phyloP scores from a whole-genome alignment of 2,113 vertebrate species.

The Gambusia affinis region DNA sequence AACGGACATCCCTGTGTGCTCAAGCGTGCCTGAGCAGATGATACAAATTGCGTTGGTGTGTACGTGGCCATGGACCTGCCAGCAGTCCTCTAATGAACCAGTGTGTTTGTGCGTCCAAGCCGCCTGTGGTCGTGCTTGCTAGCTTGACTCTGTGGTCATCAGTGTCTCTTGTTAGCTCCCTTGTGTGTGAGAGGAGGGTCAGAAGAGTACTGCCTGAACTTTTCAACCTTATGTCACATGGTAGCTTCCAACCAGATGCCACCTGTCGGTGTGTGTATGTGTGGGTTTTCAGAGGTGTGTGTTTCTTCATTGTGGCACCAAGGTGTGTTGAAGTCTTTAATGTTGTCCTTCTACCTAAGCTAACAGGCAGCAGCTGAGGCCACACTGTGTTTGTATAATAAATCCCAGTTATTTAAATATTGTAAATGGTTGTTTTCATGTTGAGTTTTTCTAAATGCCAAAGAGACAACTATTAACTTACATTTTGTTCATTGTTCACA shows the following conservation, averaged over 20 bases:
- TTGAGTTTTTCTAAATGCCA: not conserved
- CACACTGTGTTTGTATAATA: not conserved
- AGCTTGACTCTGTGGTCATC: constrained; percentile 14
- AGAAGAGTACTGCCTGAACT: constrained; percentile 32
- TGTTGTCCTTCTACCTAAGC: constrained; percentile 6
- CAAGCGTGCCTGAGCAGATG: constrained; percentile 23
- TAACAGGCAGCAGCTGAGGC: constrained; percentile 37
- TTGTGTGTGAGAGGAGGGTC: constrained; percentile 12
- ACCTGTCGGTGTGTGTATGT: not conserved
- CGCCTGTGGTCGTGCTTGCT: constrained; percentile 6
- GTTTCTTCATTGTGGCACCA: constrained; percentile 3
- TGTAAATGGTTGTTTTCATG: not conserved
- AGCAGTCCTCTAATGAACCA: constrained; percentile 43
- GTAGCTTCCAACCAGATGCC: constrained; percentile 34
- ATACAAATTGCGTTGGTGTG: constrained; percentile 22
- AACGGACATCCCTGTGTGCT: constrained; percentile 38
- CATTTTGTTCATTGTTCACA: not conserved
- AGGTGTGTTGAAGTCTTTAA: constrained; percentile 41
- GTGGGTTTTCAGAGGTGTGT: too few relatives aligned
- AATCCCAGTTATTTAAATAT: not conserved
- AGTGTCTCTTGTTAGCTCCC: constrained; percentile 8
- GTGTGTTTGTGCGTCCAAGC: constrained; percentile 9
- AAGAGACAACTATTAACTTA: not conserved
- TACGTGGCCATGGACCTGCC: constrained; percentile 33
- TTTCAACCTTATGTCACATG: constrained; percentile 30